A percentile compares a stretch with the other conserved stretches of the same genome.
Evolutionary conservation across 2,888 invertebrate species (phyloP).

Genomic region (Cordilura impudica): DNA sequence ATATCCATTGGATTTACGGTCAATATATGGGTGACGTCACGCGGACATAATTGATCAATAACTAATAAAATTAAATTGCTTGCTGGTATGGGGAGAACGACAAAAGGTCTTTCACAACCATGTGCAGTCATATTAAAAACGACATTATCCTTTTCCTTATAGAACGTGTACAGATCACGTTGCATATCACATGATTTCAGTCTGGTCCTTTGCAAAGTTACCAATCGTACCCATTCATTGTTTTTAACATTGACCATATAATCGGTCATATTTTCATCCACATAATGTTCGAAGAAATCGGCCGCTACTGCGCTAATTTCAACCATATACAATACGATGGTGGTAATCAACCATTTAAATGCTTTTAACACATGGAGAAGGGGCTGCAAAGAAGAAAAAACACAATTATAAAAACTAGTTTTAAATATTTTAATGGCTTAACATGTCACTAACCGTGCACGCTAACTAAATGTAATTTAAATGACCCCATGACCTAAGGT

Average conservation of each 20-base stretch:
- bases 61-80: slow-evolving; percentile 89
- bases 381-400: slow-evolving; percentile 78
- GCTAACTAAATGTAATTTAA: too few species aligned
- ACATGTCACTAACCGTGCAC: too few species aligned
- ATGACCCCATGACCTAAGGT: too few species aligned
- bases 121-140: slow-evolving; percentile 78
- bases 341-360: slow-evolving; percentile 81
- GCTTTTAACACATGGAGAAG: slow-evolving; percentile 80
- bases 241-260: slow-evolving; percentile 77
- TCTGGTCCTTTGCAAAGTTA: slow-evolving; percentile 86
- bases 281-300: slow-evolving; percentile 77
- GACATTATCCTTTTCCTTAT: slow-evolving; percentile 80
- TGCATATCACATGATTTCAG: slow-evolving; percentile 92
- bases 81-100: slow-evolving; percentile 85
- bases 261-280: slow-evolving; percentile 79
- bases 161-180: slow-evolving; percentile 79
- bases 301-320: slow-evolving; percentile 79
- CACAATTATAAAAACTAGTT: background rate
- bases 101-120: slow-evolving; percentile 81
- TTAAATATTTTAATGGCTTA: too few species aligned
- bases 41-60: slow-evolving; percentile 83
- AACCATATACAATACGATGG: slow-evolving; percentile 81
- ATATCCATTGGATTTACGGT: slow-evolving; percentile 78
- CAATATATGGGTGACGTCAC: slow-evolving; percentile 78
- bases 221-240: slow-evolving; percentile 82